These are phyloP conservation scores for Nymphicus hollandicus DNA, from an alignment of 2,113 vertebrate species.

Conservation along the genomic window DNA sequence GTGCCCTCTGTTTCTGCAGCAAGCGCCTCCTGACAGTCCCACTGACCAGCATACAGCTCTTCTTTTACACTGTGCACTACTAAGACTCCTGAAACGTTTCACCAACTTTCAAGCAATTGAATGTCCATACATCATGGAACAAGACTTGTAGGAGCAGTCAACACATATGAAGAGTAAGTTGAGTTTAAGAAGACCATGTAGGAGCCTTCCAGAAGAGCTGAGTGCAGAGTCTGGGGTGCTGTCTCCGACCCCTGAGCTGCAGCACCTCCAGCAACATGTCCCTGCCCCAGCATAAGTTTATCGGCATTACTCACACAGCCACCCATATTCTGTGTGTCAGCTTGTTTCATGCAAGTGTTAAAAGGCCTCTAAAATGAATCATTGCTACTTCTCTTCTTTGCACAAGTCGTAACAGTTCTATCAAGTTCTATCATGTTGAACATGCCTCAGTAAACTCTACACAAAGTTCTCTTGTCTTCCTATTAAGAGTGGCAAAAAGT, in stretches of 20 bases:
- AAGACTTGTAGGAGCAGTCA: not conserved
- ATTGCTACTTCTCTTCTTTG: not conserved
- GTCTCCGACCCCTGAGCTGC: not conserved
- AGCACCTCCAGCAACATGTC: not conserved
- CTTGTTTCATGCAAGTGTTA: not conserved
- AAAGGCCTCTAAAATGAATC: not conserved
- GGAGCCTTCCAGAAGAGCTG: not conserved
- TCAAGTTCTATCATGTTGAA: not conserved
- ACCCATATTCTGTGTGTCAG: accelerated
- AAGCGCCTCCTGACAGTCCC: accelerated
- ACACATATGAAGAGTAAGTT: accelerated
- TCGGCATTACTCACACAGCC: accelerated
- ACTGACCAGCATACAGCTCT: not conserved
- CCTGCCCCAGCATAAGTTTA: not conserved
- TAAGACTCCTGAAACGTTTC: not conserved
- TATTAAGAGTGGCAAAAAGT: accelerated
- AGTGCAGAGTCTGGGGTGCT: not conserved
- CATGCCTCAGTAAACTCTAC: not conserved
- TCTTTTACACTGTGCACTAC: not conserved
- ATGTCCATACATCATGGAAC: not conserved
- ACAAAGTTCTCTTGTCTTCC: not conserved
- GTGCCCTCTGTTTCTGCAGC: not conserved
- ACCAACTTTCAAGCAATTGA: not conserved
- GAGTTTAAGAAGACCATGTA: not conserved
- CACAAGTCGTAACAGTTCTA: not conserved